A percentile compares a stretch with the other conserved stretches of the same genome.
Conservation (phyloP, 2,797 vertebrate genomes). For the Spheniscus humboldti region DNA sequence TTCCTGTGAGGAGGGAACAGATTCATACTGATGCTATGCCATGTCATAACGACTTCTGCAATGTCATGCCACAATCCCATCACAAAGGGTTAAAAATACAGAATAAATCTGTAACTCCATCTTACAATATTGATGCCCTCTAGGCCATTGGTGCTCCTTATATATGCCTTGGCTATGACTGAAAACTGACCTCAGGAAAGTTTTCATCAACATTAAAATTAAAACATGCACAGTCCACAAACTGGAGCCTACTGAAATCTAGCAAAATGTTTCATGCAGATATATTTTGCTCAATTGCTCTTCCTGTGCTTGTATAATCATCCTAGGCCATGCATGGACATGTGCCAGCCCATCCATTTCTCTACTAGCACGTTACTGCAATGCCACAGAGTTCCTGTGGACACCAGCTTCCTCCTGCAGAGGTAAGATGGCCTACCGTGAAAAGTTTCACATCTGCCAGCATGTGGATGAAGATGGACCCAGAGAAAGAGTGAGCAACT, state of each 20-base stretch:
- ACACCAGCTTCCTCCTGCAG: conserved; percentile 76
- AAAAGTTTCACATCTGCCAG: conserved; percentile 79
- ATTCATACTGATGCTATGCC: background rate
- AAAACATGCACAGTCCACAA: background rate
- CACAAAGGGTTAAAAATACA: background rate
- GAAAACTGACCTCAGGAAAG: background rate
- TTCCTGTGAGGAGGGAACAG: background rate
- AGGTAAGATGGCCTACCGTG: conserved; percentile 77
- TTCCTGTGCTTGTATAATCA: background rate
- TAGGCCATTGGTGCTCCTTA: background rate
- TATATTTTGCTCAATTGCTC: background rate
- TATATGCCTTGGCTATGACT: background rate
- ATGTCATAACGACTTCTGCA: background rate
- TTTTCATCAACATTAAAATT: background rate
- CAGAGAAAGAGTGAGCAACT: conserved; percentile 80
- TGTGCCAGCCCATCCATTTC: conserved; percentile 80
- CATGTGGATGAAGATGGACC: conserved; percentile 81
- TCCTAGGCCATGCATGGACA: conserved; percentile 66
- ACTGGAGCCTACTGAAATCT: background rate
- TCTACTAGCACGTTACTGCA: conserved; percentile 69
- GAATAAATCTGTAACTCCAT: background rate
- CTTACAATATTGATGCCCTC: background rate
- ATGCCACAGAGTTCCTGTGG: conserved; percentile 60
- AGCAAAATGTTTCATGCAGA: background rate
- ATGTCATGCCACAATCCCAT: background rate